Evolutionary conservation across 2,888 invertebrate species (phyloP), one percentile per base, ranked within the genome.

Genomic region (Fissipunctia ypsillon): DNA sequence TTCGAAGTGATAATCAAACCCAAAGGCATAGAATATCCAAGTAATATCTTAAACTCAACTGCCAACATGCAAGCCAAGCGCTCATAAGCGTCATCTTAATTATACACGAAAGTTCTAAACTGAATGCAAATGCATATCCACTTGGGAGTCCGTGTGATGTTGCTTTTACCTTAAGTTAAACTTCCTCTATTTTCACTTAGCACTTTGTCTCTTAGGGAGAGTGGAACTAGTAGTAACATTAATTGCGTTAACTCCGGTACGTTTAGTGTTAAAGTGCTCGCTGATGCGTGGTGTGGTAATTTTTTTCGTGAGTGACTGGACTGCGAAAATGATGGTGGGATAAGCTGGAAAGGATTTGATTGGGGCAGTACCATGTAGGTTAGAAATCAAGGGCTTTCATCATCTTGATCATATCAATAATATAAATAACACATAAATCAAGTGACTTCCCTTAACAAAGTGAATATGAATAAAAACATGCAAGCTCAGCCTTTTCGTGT

Each of bases 111-210:
- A 60, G 59, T 80, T 50, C 35, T 41, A 28, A 82, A 68, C 59
- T 56, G 50, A 50, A 79, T 80, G 67, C 65, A 80, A 80, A 73
- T 69, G 74, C 80, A 65, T 73, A 80, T 52, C 14, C 71, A 56
- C 81, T 48, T 59, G 76, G 65, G 81, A 57, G 48, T 45, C 28
- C 38, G 45, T 68, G 63, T 81, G 81, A 84, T 81, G 81, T 74
- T 75, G 69, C 84, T 84, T 74, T 80, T 81, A 74, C 84, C 65
- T 84, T 56, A 52, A 80, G 65, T 73, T 80, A 66, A 73, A 73
- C 61, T 73, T 63, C 60, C 50, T 80, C 60, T 80, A 69, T 80
- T 80, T 84, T 80, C 84, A 80, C 80, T 80, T 73, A 84, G 52
- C 45, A 45, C 67, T 59, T 73, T 78, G 78, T 64, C 80, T 83